phyloP scores from a whole-genome alignment of 1,140 invertebrate genomes.

The Halesus radiatus region DNA sequence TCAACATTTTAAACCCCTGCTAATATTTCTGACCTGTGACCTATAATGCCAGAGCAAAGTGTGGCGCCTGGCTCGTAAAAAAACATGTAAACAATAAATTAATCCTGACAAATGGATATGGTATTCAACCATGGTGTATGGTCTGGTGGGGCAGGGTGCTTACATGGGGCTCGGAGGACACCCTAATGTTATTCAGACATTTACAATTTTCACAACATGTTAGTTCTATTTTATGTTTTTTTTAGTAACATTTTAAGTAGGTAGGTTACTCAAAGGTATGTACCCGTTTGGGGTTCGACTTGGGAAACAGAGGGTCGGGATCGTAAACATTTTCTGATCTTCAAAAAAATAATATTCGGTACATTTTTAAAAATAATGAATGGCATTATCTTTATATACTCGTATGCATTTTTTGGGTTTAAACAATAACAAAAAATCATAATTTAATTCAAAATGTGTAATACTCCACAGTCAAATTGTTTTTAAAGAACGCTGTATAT shows the following conservation, averaged over 20 bases:
- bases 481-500: too few species aligned
- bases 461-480: too few species aligned
- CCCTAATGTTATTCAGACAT: neutral
- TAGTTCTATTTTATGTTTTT: slow-evolving; percentile 52
- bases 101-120: slow-evolving; percentile 34
- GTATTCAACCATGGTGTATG: neutral
- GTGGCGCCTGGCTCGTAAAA: slow-evolving; percentile 35
- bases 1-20: slow-evolving; percentile 19
- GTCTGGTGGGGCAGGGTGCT: neutral
- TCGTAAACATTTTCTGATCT: slow-evolving; percentile 9
- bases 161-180: neutral
- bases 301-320: slow-evolving; percentile 20
- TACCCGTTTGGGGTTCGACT: slow-evolving; percentile 26
- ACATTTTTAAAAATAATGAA: too few species aligned
- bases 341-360: neutral
- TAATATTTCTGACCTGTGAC: slow-evolving; percentile 24
- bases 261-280: too few species aligned
- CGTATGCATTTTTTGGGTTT: too few species aligned
- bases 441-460: too few species aligned
- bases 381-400: too few species aligned
- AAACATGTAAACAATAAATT: slow-evolving; percentile 54
- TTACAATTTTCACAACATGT: slow-evolving; percentile 39
- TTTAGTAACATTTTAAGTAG: slow-evolving; percentile 6
- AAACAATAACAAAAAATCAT: too few species aligned
- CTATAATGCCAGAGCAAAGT: neutral